Base-by-base conservation (phyloP, 2,888 invertebrate species). In the Cosmia pyralina region DNA sequence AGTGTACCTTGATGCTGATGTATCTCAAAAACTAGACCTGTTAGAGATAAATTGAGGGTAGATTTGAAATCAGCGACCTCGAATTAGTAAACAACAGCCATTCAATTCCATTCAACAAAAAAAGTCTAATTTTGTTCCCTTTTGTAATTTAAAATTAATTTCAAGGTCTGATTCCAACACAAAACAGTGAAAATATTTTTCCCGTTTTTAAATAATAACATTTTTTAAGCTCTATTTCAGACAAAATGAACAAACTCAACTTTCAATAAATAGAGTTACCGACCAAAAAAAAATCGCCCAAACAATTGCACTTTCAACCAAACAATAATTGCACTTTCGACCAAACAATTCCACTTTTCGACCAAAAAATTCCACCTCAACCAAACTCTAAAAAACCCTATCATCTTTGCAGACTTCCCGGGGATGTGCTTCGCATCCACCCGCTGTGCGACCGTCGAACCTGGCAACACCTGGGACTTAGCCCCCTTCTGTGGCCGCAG, bases 401-500 rank as follows among this genome's bases (percentile, higher is more conserved):
- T 38, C 1, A 62, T 80, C 71, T 69, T 83, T 72, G 0, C 92
- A 96, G 98, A 99, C 94, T 99, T 98, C 96, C 98, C 98, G 64
- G 98, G 98, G 55, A 97, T 98, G 97, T 99, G 98, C 91, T 99
- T 98, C 95, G 98, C 98, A 0, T 98, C 98, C 10, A 99, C 98
- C 72, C 97, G 97, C 73, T 99, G 98, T 93, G 98, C 98, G 57
- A 98, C 98, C 19, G 97, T 98, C 69, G 98, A 98, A 91, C 98
- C 98, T 4, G 98, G 97, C 79, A 97, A 98, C 94, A 96, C 97
- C 76, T 98, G 98, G 98, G 98, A 98, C 71, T 94, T 98, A 87
- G 96, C 98, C 4, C 98, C 98, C 8, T 98, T 98, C 97, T 98
- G 98, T 90, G 98, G 98, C n/a, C 97, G 98, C 85, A 98, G 98